Evolutionary conservation across 2,797 vertebrate species (phyloP).

Genomic region (Myripristis jacobus): DNA sequence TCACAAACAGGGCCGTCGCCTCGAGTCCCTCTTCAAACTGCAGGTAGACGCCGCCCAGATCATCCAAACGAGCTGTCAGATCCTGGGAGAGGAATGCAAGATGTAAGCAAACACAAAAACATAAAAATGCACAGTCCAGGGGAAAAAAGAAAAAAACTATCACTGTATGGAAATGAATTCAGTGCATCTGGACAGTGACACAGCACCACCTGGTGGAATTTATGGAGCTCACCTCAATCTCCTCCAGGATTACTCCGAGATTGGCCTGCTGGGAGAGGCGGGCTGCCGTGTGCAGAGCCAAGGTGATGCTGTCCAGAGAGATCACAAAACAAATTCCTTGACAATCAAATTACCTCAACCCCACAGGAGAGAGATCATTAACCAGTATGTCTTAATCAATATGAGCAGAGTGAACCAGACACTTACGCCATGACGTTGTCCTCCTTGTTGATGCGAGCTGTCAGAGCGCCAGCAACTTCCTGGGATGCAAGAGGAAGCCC

Average conservation of each 20-base stretch:
- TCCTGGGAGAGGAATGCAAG: slow-evolving; percentile 82
- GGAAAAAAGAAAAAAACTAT: background rate
- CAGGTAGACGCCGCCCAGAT: slow-evolving; percentile 94
- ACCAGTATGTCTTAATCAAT: background rate
- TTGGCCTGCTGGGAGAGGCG: slow-evolving; percentile 94
- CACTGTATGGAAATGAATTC: background rate
- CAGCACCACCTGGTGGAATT: slow-evolving; percentile 68
- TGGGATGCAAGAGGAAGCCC: slow-evolving; percentile 94
- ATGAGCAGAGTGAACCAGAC: background rate
- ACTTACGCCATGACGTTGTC: slow-evolving; percentile 95
- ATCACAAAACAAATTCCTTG: background rate
- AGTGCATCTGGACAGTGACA: background rate
- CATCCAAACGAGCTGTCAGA: slow-evolving; percentile 95
- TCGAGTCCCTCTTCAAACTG: slow-evolving; percentile 99
- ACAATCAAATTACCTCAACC: background rate
- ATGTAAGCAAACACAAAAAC: background rate
- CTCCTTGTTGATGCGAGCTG: slow-evolving; percentile 93
- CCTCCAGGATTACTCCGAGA: slow-evolving; percentile 92
- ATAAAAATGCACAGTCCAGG: background rate
- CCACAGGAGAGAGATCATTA: background rate
- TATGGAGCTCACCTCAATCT: slow-evolving; percentile 91
- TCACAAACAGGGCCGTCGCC: slow-evolving; percentile 93
- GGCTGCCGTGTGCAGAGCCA: slow-evolving; percentile 92
- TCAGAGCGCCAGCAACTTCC: slow-evolving; percentile 91
- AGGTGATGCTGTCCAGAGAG: slow-evolving; percentile 86